Evolutionary conservation across 2,888 invertebrate genomes (phyloP), one percentile per base, ranked within the genome.

Genomic region (Ferdinandea cuprea): DNA sequence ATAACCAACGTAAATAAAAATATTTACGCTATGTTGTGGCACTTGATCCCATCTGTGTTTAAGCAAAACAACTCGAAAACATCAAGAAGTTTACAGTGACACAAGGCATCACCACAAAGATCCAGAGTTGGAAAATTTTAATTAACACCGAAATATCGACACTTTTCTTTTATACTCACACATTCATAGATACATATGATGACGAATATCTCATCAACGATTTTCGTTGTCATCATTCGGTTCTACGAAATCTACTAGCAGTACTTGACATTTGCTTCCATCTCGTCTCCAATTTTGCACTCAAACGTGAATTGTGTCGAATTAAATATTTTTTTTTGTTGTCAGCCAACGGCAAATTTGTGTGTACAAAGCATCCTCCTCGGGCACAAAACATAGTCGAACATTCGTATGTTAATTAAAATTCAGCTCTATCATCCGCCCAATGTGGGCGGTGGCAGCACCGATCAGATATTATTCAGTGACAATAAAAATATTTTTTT

Each of bases 61-160:
- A 15, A n/a, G 13, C 37, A 25, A 37, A 58, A 61, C 25, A 25
- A 25, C 25, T 25, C 25, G 25, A 21, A 32, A 32, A n/a, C 28
- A 15, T 17, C 28, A 30, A 17, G 25, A 25, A 25, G 25, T 30
- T 13, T n/a, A 30, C 8, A 15, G n/a, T 37, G 25, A 9, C 48
- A 25, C 15, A 13, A 35, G 61, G 25, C 21, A 6, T 19, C 46
- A 61, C 35, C 48, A 17, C 15, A 48, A 13, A 32, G 21, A 9
- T 11, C 17, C 9, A 1, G 35, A 28, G 44, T 44, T 44, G 58
- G 25, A 8, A 44, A 46, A 28, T 68, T 73, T 73, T 73, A 73
- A 65, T 73, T 65, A 73, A 73, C 63, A 65, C 73, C 73, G 7
- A 63, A 65, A 65, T 73, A 73, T 56, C 63, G 73, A 65, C 37